Conservation (phyloP, 2,797 vertebrate genomes). For the Danio jaintianensis region DNA sequence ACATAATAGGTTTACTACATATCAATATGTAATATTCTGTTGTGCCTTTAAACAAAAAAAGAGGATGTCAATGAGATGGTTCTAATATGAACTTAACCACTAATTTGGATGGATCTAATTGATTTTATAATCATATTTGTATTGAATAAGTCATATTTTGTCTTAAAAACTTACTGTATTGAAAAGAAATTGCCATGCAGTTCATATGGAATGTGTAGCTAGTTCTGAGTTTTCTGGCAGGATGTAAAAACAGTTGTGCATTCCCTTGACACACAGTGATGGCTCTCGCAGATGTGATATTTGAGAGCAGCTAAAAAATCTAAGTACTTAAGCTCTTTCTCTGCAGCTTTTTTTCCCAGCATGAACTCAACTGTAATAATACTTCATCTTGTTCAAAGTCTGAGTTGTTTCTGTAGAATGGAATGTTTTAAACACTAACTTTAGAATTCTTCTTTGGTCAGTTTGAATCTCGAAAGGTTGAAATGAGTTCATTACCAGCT, state of each 20-base stretch:
- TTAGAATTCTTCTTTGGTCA: neutral
- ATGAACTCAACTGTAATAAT: neutral
- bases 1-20: neutral
- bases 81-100: neutral
- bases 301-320: slow-evolving; percentile 62
- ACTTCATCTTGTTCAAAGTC: neutral
- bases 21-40: neutral
- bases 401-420: neutral
- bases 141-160: neutral
- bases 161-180: too few species aligned
- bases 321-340: slow-evolving; percentile 16
- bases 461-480: neutral
- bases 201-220: slow-evolving; percentile 40
- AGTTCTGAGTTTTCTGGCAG: slow-evolving; percentile 58
- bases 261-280: slow-evolving; percentile 76
- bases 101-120: neutral
- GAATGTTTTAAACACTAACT: neutral
- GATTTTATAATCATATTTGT: neutral
- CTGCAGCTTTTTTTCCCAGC: slow-evolving; percentile 16
- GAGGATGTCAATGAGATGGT: neutral
- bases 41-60: neutral
- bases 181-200: neutral
- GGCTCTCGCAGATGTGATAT: slow-evolving; percentile 81
- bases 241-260: slow-evolving; percentile 72
- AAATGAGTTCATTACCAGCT: neutral